These are phyloP conservation scores for Hoplodrina ambigua DNA, from an alignment of 2,888 invertebrate species.

Conservation along the genomic window DNA sequence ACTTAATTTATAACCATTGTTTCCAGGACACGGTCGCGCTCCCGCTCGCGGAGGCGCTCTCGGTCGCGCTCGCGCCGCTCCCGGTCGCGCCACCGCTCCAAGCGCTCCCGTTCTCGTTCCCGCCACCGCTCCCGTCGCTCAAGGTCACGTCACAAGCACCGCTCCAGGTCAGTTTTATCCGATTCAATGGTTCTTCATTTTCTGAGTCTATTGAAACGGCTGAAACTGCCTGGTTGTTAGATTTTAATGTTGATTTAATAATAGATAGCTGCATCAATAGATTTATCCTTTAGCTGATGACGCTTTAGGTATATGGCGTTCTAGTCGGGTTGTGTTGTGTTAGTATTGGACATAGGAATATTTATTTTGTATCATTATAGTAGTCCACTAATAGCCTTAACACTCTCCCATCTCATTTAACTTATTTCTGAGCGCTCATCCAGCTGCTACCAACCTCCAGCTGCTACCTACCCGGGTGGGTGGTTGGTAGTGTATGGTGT, in stretches of 20 bases:
- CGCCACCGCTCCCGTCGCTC: constrained; percentile 91
- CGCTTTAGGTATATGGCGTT: no score
- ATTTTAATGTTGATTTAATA: not conserved
- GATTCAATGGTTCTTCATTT: constrained; percentile 27
- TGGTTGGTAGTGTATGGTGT: no score
- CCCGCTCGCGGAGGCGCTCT: constrained; percentile 89
- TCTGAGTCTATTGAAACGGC: constrained; percentile 26
- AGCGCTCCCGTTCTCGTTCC: constrained; percentile 90
- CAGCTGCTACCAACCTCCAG: no score
- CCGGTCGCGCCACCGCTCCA: constrained; percentile 89
- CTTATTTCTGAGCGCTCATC: no score
- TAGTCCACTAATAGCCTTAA: no score
- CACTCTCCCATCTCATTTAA: no score
- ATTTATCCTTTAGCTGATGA: not conserved
- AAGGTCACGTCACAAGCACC: constrained; percentile 89
- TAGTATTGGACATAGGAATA: no score
- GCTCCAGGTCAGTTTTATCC: constrained; percentile 81
- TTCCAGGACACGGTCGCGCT: constrained; percentile 88
- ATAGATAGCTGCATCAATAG: not conserved
- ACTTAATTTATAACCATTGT: constrained; percentile 14
- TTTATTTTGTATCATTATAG: no score
- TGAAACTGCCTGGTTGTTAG: constrained; percentile 38
- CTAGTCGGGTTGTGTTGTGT: not conserved
- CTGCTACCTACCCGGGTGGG: no score
- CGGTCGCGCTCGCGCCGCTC: constrained; percentile 92